These are phyloP conservation scores for Rhabdomys pumilio DNA, from an alignment of 2,797 vertebrate genomes.

Conservation along the genomic window DNA sequence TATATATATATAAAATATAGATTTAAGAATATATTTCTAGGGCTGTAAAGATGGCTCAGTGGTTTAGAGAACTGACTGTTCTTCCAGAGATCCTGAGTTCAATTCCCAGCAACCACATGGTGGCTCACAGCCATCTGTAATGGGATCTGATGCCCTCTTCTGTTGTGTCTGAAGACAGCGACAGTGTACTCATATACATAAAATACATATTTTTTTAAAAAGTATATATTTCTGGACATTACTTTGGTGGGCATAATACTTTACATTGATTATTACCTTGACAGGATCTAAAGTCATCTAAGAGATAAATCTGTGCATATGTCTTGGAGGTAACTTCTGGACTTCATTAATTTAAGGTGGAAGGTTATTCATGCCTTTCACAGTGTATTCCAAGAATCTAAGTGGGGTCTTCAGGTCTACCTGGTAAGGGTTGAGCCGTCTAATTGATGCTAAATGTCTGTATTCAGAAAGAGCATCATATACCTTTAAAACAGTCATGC, in stretches of 20 bases:
- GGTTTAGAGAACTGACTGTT: too few relatives aligned
- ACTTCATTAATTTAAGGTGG: background rate
- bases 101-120: too few relatives aligned
- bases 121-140: too few relatives aligned
- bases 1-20: background rate
- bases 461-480: background rate
- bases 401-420: background rate
- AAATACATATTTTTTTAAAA: background rate
- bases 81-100: too few relatives aligned
- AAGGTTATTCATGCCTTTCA: background rate
- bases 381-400: background rate
- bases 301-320: background rate
- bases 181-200: too few relatives aligned
- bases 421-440: background rate
- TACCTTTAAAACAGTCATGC: background rate
- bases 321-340: background rate
- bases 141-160: too few relatives aligned
- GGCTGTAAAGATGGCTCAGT: too few relatives aligned
- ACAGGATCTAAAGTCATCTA: background rate
- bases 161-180: too few relatives aligned
- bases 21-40: slow-evolving; percentile 19
- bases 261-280: background rate
- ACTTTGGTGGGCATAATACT: background rate
- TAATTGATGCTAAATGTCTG: background rate
- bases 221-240: background rate